These are phyloP conservation scores for Argentina silus DNA, from an alignment of 2,797 vertebrate genomes.

Conservation along the genomic window DNA sequence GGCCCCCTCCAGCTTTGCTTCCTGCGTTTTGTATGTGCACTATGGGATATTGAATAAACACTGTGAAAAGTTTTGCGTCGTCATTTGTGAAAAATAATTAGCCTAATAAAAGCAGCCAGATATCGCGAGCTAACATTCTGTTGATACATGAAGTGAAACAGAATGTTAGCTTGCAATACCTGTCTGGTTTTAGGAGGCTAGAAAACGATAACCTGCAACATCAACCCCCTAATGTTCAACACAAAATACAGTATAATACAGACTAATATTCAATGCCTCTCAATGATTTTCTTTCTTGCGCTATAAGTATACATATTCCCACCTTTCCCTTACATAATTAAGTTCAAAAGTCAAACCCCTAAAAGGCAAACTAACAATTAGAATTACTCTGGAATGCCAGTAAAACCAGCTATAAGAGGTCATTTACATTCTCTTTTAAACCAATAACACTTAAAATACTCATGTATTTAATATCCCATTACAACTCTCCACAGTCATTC, in stretches of 20 bases:
- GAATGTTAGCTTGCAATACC: no score
- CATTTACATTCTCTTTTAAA: constrained; percentile 53
- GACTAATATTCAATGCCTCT: constrained; percentile 5
- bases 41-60: no score
- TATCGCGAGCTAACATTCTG: no score
- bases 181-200: no score
- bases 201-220: background rate
- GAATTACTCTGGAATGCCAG: constrained; percentile 42
- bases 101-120: no score
- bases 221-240: background rate
- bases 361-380: constrained; percentile 41
- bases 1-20: no score
- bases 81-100: no score
- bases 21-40: no score
- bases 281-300: background rate
- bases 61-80: no score
- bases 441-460: constrained; percentile 42
- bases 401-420: constrained; percentile 41
- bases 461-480: constrained; percentile 45
- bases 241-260: background rate
- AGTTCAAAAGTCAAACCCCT: constrained; percentile 38
- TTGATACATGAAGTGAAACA: no score
- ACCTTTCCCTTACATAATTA: constrained; percentile 15
- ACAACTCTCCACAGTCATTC: constrained; percentile 34
- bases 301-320: constrained; percentile 9